Evolutionary conservation across 2,888 invertebrate species (phyloP).

Genomic region (Parascotia fuliginaria): DNA sequence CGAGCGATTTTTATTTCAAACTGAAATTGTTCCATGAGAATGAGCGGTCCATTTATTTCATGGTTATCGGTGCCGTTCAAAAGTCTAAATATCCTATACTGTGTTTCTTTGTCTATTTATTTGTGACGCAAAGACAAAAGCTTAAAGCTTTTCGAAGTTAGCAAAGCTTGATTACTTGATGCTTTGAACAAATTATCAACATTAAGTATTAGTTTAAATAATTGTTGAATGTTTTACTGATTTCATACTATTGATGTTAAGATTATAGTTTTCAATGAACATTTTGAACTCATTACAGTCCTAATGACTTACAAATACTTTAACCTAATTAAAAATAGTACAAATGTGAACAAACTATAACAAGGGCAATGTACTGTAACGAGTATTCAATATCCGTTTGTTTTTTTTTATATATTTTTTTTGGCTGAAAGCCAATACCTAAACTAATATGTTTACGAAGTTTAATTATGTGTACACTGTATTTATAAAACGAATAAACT

Average conservation of each 20-base stretch:
- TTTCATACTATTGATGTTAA: neutral
- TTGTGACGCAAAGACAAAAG: too few relatives aligned
- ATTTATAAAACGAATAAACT: too few relatives aligned
- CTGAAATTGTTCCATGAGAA: too few relatives aligned
- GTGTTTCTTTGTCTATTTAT: neutral
- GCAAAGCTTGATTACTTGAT: too few relatives aligned
- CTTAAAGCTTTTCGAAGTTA: too few relatives aligned
- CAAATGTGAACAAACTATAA: slow-evolving; percentile 4
- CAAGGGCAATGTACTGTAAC: slow-evolving; percentile 1
- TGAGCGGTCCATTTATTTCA: too few relatives aligned
- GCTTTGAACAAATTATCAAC: neutral
- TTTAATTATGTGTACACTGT: neutral
- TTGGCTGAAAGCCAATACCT: neutral
- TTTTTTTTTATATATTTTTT: neutral
- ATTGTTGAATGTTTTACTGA: neutral
- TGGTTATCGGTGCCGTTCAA: too few relatives aligned
- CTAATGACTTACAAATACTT: neutral
- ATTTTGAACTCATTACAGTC: neutral
- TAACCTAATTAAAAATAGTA: neutral
- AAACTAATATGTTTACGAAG: neutral
- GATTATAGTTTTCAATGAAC: too few relatives aligned
- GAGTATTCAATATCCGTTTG: neutral
- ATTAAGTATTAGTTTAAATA: neutral
- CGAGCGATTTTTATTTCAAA: too few relatives aligned
- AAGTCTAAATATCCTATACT: slow-evolving; percentile 4